Evolutionary conservation across 2,888 invertebrate species (phyloP).

Genomic region (Malacosoma neustria): DNA sequence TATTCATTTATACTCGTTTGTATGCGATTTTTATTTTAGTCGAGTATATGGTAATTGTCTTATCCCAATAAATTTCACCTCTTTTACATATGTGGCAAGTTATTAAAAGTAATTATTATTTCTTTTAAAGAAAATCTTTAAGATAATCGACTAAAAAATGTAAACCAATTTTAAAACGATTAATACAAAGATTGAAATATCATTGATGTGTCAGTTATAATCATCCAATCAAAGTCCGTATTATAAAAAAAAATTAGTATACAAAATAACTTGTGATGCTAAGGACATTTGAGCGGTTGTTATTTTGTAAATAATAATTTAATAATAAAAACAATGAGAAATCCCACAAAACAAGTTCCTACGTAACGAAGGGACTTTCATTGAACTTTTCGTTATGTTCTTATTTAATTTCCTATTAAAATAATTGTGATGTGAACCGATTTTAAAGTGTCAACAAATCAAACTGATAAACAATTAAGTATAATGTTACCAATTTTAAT

Average conservation of each 20-base stretch:
- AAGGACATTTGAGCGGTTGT: neutral
- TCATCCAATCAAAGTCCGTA: slow-evolving; percentile 30
- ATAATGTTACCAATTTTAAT: slow-evolving; percentile 64
- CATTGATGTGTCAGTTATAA: slow-evolving; percentile 17
- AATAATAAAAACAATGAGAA: slow-evolving; percentile 19
- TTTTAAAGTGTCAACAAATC: slow-evolving; percentile 22
- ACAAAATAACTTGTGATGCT: slow-evolving; percentile 26
- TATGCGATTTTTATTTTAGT: too few relatives aligned
- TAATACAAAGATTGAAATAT: slow-evolving; percentile 20
- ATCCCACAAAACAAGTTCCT: slow-evolving; percentile 47
- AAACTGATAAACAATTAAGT: slow-evolving; percentile 29
- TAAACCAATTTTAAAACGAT: slow-evolving; percentile 18
- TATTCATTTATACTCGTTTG: too few relatives aligned
- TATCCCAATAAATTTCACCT: too few relatives aligned
- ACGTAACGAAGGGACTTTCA: slow-evolving; percentile 35
- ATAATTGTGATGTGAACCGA: slow-evolving; percentile 55
- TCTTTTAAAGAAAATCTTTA: too few relatives aligned
- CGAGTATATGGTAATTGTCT: too few relatives aligned
- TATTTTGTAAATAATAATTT: slow-evolving; percentile 22
- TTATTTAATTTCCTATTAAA: slow-evolving; percentile 26
- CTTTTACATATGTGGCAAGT: too few relatives aligned
- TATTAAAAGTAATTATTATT: too few relatives aligned
- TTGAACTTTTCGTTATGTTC: slow-evolving; percentile 18
- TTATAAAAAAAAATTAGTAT: slow-evolving; percentile 7
- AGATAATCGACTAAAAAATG: slow-evolving; percentile 13